Base-by-base conservation (phyloP, 1,140 invertebrate species). In the Drosophila bipectinata region DNA sequence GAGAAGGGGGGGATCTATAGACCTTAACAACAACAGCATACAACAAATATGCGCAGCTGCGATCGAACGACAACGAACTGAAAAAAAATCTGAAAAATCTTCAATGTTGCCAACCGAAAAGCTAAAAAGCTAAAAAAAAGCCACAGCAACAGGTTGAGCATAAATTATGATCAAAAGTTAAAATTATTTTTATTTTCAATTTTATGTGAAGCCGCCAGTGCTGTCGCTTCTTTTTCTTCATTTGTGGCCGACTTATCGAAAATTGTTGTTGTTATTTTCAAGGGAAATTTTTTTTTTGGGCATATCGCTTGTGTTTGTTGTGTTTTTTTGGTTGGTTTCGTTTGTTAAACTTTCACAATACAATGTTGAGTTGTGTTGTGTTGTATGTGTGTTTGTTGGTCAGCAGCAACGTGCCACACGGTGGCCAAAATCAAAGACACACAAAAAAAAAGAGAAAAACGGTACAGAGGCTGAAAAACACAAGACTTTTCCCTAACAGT, bases 91-190 rank as follows among this genome's bases (percentile, higher is more conserved):
- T 41, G 44, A 32, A 9, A 59, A 10, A 58, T 58, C 57, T 6
- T 37, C 37, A 58, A 61, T 49, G 78, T 60, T 49, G 55, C 72
- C 57, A 56, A 53, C 45, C 57, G 59, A 47, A 57, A 58, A 7
- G 24, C 54, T 34, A 47, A 15, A 66, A 48, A 51, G 26, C 28
- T 45, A 54, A 48, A 51, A 54, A 48, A 51, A 69, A 69, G 66
- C 44, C 64, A 32, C 56, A 53, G 37, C 59, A 61, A 61, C 57
- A 78, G 18, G 79, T 84, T 76, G 61, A 58, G 79, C 80, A 84
- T 83, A 83, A 83, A 83, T 83, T 79, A 83, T 83, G 72, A 83
- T 72, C 68, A 57, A 60, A 37, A 60, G 32, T 24, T 68, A 30
- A 74, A 68, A 62, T 79, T 59, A 58, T 61, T 44, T 14, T 76